Evolutionary conservation across 2,113 vertebrate species (phyloP), one percentile per base, ranked within the genome.

Genomic region (Brachyhypopomus gauderio): DNA sequence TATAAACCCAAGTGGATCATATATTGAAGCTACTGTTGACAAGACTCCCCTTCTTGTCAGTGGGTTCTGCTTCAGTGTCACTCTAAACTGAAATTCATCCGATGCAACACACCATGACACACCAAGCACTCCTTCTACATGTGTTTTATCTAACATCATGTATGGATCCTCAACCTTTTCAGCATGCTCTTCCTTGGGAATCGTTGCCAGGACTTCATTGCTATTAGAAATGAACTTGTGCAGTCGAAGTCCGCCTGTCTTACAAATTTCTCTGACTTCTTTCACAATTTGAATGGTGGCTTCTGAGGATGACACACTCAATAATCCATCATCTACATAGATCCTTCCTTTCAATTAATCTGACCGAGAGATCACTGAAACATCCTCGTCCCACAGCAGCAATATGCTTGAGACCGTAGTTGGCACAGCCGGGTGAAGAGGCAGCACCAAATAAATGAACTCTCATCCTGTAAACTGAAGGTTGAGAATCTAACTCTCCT

Each of bases 371-470:
- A 30, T 16, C 63, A 30, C 22, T 66, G 22, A 22, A 66, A 23
- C 45, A 2, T 52, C 9, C 45, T 52, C 45, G 12, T 14, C 8
- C 45, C 34, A 52, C 41, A 20, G 14, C 67, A 34, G 77, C 78
- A 23, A 72, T 52, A 25, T 79, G 27, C 19, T 79, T 76, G 41
- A 82, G 66, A 41, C 60, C 72, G 36, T 66, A 81, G 38, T 80
- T 84, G 2, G 83, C 67, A 8, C 67, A 84, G 20, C 83, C 78
- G 4, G 78, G 78, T 0, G 77, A 80, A 36, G 78, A 77, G 16
- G 78, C 19, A 14, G 78, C 69, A 27, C 78, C 45, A 30, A 84
- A 77, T 0, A 81, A 30, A 9, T 84, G 56, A 23, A 74, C 70
- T 7, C 12, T 52, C 45, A 52, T 52, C 12, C 45, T 52, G 12